Base-by-base conservation (phyloP, 2,797 vertebrate species). In the Rachycentron canadum region DNA sequence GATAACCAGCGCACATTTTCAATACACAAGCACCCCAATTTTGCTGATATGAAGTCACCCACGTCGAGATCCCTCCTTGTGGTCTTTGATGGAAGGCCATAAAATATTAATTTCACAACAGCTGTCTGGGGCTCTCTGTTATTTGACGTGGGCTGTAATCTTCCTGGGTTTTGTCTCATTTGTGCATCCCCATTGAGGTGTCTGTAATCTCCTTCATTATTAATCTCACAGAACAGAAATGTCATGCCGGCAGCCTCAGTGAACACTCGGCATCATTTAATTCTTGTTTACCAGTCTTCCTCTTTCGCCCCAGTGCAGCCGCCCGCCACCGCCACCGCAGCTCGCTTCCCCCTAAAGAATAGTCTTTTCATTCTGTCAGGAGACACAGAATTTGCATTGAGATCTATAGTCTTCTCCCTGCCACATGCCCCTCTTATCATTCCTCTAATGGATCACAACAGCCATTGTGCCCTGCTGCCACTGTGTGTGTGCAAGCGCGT, bases 191-290 rank as follows among this genome's bases (percentile, higher is more conserved):
- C 83, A 81, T 86, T 61, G 83, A 93, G 92, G 87, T 89, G 90
- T 84, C 92, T 91, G 87, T 95, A 95, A 95, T 95, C 93, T 92
- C 86, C 87, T 93, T 93, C 85, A 91, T 95, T 95, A 95, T 95
- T 95, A 93, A 95, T 94, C 89, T 92, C 84, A 73, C 73, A 10
- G 78, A 91, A 87, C 86, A 91, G 90, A 95, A 95, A 95, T 93
- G 93, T 94, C 93, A 94, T 58, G 63, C 70, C 52, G 76, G 78
- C 83, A 87, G 90, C 72, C 85, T 88, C 76, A 38, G 62, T 41
- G 78, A 77, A 74, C 86, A 86, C 73, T 62, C 72, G 16, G 71
- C 89, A 85, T 93, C 87, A 88, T 93, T 91, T 92, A 91, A 84
- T 92, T 91, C 78, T 86, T 92, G 92, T 94, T 94, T 94, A 93